Evolutionary conservation across 2,888 invertebrate genomes (phyloP), one percentile per base, ranked within the genome.

Genomic region (Amorpha juglandis): DNA sequence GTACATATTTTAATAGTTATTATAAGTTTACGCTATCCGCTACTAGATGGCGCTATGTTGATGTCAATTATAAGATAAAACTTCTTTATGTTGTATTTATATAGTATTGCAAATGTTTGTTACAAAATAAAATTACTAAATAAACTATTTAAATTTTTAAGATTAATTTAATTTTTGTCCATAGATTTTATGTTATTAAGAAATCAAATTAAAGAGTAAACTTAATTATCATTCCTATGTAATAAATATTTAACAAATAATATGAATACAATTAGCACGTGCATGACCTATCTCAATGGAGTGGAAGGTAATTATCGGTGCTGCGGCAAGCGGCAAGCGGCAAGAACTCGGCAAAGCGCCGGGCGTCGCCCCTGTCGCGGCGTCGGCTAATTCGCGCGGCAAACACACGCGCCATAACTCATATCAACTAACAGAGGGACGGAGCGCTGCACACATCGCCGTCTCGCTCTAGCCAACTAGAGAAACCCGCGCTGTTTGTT

Each of bases 321-420:
- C 45, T 53, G 38, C 64, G 55, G 35, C 42, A 19, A 38, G 38
- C 58, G 58, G 12, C 38, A 38, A 38, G 38, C 35, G 38, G 55
- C 38, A 11, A 68, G 71, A 70, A 74, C 74, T 73, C 69, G 75
- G 79, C 76, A 71, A 68, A 76, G 75, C 78, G 78, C 74, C 84
- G 82, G 85, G 82, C 84, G 85, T 87, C 88, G 82, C 89, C 89
- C 87, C 83, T 81, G 84, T 88, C 91, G 87, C 89, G 87, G 84
- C 88, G 91, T 88, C 88, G 87, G 89, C 89, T 91, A 92, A 92
- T 92, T 92, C 90, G 87, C 88, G 86, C 90, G 86, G 89, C 82
- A 89, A 91, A 89, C 89, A 89, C 80, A 89, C 89, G 84, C 89
- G 90, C 91, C 90, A 89, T 91, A 91, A 91, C 88, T 92, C 91